Conservation (phyloP, 2,888 invertebrate species). For the Caradrina kadenii region DNA sequence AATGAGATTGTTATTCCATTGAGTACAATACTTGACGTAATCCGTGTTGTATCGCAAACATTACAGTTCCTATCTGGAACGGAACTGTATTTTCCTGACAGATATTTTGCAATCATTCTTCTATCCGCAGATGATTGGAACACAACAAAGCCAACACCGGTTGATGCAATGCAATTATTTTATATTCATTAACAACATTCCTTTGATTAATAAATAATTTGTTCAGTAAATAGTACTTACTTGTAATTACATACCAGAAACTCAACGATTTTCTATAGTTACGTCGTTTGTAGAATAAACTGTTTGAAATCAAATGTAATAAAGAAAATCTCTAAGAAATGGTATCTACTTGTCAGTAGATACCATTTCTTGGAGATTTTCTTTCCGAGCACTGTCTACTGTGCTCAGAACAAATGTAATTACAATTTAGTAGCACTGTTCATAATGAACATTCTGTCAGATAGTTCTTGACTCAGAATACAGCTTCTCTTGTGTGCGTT, state of each 20-base stretch:
- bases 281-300: conserved; percentile 9
- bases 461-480: not conserved
- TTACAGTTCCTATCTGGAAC: not conserved
- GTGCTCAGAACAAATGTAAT: conserved; percentile 11
- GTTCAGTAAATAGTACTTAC: conserved; percentile 10
- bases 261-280: conserved; percentile 4
- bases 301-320: conserved; percentile 25
- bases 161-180: conserved; percentile 8
- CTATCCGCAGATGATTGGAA: conserved; percentile 2
- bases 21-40: not conserved
- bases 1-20: not conserved
- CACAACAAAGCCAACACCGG: conserved; percentile 1
- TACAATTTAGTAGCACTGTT: not conserved
- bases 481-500: not conserved
- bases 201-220: conserved; percentile 15
- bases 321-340: not conserved
- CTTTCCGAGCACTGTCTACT: no score
- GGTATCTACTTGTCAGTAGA: no score
- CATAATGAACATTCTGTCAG: not conserved
- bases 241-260: conserved; percentile 25
- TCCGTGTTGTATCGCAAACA: not conserved
- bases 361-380: no score
- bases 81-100: not conserved
- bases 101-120: not conserved
- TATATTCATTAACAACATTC: not conserved